Percentiles rank a stretch among this genome's conserved stretches.
Evolutionary conservation across 2,888 invertebrate genomes (phyloP).

Genomic region (Dyspetes luteomarginatus): DNA sequence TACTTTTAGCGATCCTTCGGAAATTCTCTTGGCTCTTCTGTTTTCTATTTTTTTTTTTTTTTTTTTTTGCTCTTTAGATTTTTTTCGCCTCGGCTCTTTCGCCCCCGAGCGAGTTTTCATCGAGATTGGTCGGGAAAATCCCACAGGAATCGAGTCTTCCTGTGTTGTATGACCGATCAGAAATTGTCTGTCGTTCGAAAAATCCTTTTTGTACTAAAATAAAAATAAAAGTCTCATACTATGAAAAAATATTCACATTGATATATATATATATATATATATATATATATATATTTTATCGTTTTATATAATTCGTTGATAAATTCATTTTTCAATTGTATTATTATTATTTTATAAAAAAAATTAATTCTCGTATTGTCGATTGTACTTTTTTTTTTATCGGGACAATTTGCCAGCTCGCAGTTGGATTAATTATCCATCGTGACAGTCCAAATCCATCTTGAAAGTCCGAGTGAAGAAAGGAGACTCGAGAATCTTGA

Average conservation of each 20-base stretch:
- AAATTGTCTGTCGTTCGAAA: not conserved
- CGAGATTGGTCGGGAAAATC: conserved; percentile 76
- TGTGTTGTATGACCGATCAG: not conserved
- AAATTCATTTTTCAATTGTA: no score
- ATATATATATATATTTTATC: no score
- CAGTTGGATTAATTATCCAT: conserved; percentile 52
- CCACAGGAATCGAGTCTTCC: conserved; percentile 72
- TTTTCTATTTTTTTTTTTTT: conserved; percentile 16
- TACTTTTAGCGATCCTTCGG: conserved; percentile 68
- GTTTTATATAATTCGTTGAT: no score
- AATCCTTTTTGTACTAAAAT: not conserved
- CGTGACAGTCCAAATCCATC: conserved; percentile 23
- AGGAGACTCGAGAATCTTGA: conserved; percentile 43
- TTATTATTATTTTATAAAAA: no score
- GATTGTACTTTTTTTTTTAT: no score
- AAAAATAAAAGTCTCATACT: not conserved
- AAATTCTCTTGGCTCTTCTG: conserved; percentile 39
- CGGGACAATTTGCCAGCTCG: conserved; percentile 43
- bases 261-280: no score
- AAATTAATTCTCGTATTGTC: no score
- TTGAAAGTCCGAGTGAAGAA: conserved; percentile 45
- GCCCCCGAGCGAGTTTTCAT: conserved; percentile 71
- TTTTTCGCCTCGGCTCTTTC: conserved; percentile 63
- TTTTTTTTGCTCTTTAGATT: conserved; percentile 44
- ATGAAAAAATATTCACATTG: no score